These are phyloP conservation scores for Anisognathus igniventris DNA, from an alignment of 2,797 vertebrate genomes.

Conservation along the genomic window DNA sequence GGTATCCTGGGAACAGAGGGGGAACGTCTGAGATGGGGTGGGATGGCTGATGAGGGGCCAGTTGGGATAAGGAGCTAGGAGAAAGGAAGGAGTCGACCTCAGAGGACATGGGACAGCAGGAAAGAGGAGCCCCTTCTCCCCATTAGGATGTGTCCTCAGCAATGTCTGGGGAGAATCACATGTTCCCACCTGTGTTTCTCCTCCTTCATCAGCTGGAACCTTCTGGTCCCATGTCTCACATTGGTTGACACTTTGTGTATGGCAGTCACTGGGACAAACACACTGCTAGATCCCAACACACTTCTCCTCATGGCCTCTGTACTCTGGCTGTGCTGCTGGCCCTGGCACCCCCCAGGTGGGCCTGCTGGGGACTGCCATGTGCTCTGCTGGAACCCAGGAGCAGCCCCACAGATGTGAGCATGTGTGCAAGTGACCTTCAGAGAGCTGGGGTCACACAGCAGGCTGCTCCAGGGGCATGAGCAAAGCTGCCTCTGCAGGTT, in stretches of 20 bases:
- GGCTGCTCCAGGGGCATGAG: accelerated
- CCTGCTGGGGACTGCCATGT: background rate
- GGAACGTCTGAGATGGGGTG: background rate
- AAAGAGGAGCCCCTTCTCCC: background rate
- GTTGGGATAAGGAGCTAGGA: background rate
- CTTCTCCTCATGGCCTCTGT: background rate
- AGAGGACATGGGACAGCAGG: background rate
- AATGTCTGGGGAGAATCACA: background rate
- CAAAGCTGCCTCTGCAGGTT: background rate
- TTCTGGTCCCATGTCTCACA: accelerated
- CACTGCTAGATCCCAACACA: background rate
- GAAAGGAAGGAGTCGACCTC: background rate
- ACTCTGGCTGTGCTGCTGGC: background rate
- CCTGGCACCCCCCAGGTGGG: background rate
- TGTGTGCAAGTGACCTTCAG: background rate
- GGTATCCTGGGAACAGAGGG: background rate
- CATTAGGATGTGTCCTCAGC: background rate
- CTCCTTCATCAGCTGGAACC: background rate
- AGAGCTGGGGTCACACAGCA: background rate
- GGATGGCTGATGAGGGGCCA: background rate
- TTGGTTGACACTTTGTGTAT: accelerated
- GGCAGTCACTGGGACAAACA: background rate
- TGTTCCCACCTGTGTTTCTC: background rate
- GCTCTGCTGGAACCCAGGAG: background rate
- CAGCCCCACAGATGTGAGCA: background rate